Base-by-base conservation (phyloP, 2,888 invertebrate species). In the Caenorhabditis auriculariae region DNA sequence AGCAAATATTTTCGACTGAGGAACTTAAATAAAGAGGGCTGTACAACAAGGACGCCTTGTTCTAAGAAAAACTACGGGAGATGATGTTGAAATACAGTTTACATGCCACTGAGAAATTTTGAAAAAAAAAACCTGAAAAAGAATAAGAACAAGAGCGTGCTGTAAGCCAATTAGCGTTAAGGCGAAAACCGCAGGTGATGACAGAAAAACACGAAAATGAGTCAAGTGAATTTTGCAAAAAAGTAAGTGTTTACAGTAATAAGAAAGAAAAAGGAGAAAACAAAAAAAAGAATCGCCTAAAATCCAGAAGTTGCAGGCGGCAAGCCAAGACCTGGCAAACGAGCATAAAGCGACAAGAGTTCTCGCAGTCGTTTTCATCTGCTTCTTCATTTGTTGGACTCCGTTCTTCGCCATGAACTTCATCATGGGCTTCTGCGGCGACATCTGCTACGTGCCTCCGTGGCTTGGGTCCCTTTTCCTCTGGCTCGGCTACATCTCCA, bases 261-360 rank as follows among this genome's bases (percentile, higher is more conserved):
- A 46, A 21, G 49, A 28, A 38, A 28, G 23, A 35, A 37, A 27
- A 47, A 50, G 43, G n/a, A 28, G 27, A 24, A 39, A 27, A 19
- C n/a, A 28, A 27, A 41, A 46, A 45, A 38, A 26, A 49, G 24
- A 39, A 51, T 26, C 24, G 51, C 15, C 28, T 24, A 43, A 50
- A 41, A 21, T 15, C 15, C 3, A 4, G 28, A 37, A 19, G 44
- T 66, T 67, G 12, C 65, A 68, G 67, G 57, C 72, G n/a, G 70
- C 71, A 2, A 69, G 58, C 41, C 69, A 73, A 60, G 77, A 80
- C 53, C 63, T 81, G 27, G 79, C 79, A 41, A 80, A 72, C 55
- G 81, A 95, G 82, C 93, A 94, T 82, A 94, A 94, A 83, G 95
- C 95, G 0, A 93, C 94, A 12, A 93, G 94, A 84, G 94, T 93